These are phyloP conservation scores for Meandrina meandrites DNA, from an alignment of 92 coral and sea anemone genomes.

Conservation along the genomic window DNA sequence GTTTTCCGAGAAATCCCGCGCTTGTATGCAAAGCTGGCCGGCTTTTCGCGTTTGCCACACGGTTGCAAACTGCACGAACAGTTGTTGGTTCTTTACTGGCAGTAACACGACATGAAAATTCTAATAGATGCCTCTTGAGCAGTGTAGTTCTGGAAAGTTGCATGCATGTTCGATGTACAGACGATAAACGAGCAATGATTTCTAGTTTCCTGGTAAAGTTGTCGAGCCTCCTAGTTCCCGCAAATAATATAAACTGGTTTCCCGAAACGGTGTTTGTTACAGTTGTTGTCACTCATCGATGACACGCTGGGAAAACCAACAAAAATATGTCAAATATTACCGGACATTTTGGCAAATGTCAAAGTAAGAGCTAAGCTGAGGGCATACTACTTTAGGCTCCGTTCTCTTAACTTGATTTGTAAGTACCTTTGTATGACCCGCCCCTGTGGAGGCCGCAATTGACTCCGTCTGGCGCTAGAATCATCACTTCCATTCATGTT, in stretches of 20 bases:
- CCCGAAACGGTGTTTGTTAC: background rate
- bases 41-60: background rate
- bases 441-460: slow-evolving; percentile 71
- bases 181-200: too few relatives aligned
- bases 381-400: background rate
- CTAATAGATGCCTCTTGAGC: too few relatives aligned
- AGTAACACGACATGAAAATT: too few relatives aligned
- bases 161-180: too few relatives aligned
- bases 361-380: background rate
- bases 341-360: background rate
- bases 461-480: slow-evolving; percentile 51
- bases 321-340: background rate
- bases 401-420: background rate
- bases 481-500: slow-evolving; percentile 48
- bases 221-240: too few relatives aligned
- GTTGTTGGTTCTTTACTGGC: too few relatives aligned
- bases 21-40: background rate
- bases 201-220: too few relatives aligned
- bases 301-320: background rate
- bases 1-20: background rate
- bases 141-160: too few relatives aligned
- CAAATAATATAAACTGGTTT: background rate
- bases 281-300: background rate
- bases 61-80: too few relatives aligned
- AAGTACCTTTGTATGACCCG: slow-evolving; percentile 81